A percentile compares a stretch with the other conserved stretches of the same genome.
Evolutionary conservation across 2,113 vertebrate genomes (phyloP).

Genomic region (Anolis carolinensis): DNA sequence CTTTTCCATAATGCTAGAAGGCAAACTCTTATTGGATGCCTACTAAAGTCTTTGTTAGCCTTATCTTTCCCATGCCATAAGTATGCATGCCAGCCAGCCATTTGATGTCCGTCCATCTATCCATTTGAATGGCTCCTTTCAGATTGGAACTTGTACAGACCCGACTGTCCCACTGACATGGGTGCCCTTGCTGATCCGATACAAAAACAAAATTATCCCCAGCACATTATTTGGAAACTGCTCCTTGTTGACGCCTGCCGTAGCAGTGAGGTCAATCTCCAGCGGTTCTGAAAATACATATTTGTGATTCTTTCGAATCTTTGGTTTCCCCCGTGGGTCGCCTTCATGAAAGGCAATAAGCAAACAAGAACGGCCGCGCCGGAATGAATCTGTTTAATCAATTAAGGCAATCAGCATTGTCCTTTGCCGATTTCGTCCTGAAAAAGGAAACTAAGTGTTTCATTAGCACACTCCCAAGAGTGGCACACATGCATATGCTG

Average conservation of each 20-base stretch:
- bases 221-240: neutral
- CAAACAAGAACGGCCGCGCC: constrained; percentile 63
- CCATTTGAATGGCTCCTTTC: too few species aligned
- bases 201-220: neutral
- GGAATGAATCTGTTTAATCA: constrained; percentile 70
- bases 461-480: constrained; percentile 56
- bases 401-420: constrained; percentile 72
- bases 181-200: neutral
- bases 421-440: constrained; percentile 65
- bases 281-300: constrained; percentile 62
- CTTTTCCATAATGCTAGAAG: too few species aligned
- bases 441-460: constrained; percentile 66
- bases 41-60: too few species aligned
- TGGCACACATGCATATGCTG: neutral
- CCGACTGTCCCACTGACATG: too few species aligned
- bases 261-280: neutral
- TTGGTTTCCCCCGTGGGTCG: constrained; percentile 21
- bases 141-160: too few species aligned
- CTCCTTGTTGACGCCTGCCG: neutral
- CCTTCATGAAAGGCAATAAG: constrained; percentile 60
- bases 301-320: constrained; percentile 68
- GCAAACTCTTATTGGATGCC: too few species aligned
- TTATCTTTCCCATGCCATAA: too few species aligned
- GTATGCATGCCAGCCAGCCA: too few species aligned
- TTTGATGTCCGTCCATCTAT: too few species aligned